Conservation (phyloP, 2,888 invertebrate species). For the Cryptosula pallasiana region DNA sequence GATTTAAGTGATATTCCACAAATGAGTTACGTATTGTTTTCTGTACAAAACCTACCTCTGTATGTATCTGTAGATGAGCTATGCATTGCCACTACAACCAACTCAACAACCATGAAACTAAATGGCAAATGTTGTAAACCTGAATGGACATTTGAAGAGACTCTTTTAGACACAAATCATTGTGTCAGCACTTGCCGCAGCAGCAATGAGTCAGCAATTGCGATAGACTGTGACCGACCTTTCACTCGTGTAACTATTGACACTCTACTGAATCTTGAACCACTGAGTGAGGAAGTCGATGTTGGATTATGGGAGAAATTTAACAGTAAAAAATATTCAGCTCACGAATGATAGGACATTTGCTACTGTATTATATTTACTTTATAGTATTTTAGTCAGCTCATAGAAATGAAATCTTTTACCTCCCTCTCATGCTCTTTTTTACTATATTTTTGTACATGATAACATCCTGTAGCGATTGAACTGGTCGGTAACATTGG, state of each 20-base stretch:
- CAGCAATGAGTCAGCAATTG: neutral
- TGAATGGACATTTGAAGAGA: slow-evolving; percentile 80
- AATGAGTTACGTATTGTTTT: too few relatives aligned
- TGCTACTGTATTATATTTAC: too few relatives aligned
- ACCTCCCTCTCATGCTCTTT: too few relatives aligned
- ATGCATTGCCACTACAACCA: slow-evolving; percentile 26
- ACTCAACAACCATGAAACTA: neutral
- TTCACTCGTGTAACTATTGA: neutral
- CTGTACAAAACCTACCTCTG: neutral
- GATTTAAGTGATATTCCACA: too few relatives aligned
- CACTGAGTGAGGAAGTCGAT: neutral
- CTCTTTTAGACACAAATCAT: slow-evolving; percentile 68
- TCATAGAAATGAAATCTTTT: too few relatives aligned
- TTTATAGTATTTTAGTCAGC: too few relatives aligned
- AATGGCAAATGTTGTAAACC: slow-evolving; percentile 39
- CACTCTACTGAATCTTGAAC: neutral
- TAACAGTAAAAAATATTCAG: slow-evolving; percentile 3
- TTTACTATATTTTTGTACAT: too few relatives aligned
- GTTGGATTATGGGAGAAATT: neutral
- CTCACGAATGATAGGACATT: too few relatives aligned
- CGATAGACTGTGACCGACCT: neutral
- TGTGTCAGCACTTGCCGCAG: slow-evolving; percentile 64
- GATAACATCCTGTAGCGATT: too few relatives aligned
- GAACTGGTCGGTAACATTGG: too few relatives aligned
- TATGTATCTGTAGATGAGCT: slow-evolving; percentile 24